Conservation (phyloP, 1,140 invertebrate genomes). For the Anagrus nilaparvatae region DNA sequence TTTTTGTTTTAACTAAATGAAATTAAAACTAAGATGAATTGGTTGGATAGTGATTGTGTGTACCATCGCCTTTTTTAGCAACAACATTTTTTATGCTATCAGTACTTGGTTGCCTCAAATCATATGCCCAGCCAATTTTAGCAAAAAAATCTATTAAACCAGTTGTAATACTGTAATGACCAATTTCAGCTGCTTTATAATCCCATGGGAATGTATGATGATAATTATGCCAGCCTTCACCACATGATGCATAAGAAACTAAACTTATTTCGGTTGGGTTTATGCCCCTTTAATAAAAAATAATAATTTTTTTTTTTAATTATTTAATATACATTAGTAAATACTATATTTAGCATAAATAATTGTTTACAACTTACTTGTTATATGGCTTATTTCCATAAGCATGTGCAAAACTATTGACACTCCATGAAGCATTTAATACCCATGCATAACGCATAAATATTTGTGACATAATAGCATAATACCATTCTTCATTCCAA, state of each 20-base stretch:
- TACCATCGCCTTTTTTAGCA: slow-evolving; percentile 38
- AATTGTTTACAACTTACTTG: slow-evolving; percentile 39
- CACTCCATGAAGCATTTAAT: slow-evolving; percentile 64
- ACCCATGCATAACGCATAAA: slow-evolving; percentile 51
- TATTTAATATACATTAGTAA: background rate
- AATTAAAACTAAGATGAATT: no score
- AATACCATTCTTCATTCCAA: slow-evolving; percentile 45
- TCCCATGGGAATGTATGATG: slow-evolving; percentile 74
- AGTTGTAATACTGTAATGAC: slow-evolving; percentile 42
- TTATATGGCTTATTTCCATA: slow-evolving; percentile 63
- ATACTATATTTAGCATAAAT: background rate
- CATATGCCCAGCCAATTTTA: slow-evolving; percentile 52
- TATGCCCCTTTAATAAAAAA: slow-evolving; percentile 11
- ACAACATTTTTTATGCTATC: slow-evolving; percentile 42
- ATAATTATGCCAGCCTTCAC: slow-evolving; percentile 68
- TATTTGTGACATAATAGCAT: slow-evolving; percentile 44
- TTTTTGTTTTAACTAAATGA: no score
- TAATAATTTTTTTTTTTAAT: background rate
- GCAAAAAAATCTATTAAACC: slow-evolving; percentile 44
- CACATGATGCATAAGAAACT: slow-evolving; percentile 26
- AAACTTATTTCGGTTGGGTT: slow-evolving; percentile 26
- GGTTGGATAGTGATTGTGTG: no score
- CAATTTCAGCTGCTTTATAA: slow-evolving; percentile 56
- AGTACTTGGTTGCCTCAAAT: slow-evolving; percentile 49
- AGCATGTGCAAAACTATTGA: slow-evolving; percentile 65